Evolutionary conservation across 2,113 vertebrate genomes (phyloP).

Genomic region (Hypanus sabinus): DNA sequence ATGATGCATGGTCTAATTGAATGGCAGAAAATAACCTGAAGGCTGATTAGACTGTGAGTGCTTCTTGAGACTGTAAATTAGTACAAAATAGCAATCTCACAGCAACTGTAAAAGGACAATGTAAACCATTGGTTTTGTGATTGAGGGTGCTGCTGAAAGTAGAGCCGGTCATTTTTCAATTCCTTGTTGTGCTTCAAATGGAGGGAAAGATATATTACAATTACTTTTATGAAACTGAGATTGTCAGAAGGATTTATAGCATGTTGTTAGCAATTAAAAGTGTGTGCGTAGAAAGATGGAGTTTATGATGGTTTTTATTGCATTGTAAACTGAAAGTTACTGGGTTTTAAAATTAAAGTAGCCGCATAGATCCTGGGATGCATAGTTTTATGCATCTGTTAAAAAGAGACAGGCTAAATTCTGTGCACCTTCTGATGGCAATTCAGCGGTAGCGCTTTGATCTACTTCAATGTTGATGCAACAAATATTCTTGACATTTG

Average conservation of each 20-base stretch:
- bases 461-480: not conserved
- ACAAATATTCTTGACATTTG: not conserved
- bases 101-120: not conserved
- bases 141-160: not conserved
- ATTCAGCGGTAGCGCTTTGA: too few species aligned
- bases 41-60: not conserved
- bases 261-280: conserved; percentile 30
- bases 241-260: conserved; percentile 6
- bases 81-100: not conserved
- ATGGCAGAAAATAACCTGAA: not conserved
- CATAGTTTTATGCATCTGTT: not conserved
- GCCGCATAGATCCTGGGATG: not conserved
- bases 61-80: not conserved
- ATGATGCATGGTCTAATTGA: not conserved
- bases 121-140: not conserved
- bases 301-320: conserved; percentile 31
- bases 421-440: not conserved
- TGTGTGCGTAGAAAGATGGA: conserved; percentile 9
- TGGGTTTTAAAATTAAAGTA: conserved; percentile 33
- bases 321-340: conserved; percentile 18
- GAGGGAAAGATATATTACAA: not conserved
- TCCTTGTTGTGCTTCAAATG: not conserved
- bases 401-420: not conserved
- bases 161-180: not conserved
- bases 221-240: conserved; percentile 4